Conservation (phyloP, 1,140 invertebrate species). For the Drosophila sp. region DNA sequence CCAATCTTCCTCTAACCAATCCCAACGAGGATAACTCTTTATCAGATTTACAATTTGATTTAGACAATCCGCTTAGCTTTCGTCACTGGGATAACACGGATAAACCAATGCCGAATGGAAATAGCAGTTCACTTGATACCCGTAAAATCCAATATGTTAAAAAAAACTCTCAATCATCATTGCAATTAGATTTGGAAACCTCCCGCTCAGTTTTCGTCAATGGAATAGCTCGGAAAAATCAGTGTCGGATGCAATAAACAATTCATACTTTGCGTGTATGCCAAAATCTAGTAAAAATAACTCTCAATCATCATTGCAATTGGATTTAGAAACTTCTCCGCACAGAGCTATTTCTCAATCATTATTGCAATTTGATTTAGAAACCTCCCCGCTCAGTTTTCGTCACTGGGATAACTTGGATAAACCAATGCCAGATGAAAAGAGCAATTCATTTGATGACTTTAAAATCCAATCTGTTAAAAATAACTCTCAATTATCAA, state of each 20-base stretch:
- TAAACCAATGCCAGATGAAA: constrained; percentile 18
- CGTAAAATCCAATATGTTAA: neutral
- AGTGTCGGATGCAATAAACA: constrained; percentile 14
- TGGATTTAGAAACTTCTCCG: constrained; percentile 27
- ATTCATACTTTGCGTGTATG: neutral
- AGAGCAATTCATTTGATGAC: neutral
- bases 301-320: neutral
- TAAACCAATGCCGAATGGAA: constrained; percentile 17
- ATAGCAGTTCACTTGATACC: constrained; percentile 1
- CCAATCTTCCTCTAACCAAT: neutral
- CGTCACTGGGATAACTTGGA: constrained; percentile 35
- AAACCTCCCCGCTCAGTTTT: constrained; percentile 23
- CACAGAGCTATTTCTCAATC: neutral
- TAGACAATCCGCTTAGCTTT: constrained; percentile 15
- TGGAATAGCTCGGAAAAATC: constrained; percentile 35
- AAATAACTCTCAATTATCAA: constrained; percentile 9
- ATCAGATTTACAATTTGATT: constrained; percentile 13
- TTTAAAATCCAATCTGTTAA: neutral
- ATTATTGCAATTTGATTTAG: constrained; percentile 8
- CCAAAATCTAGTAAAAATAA: neutral
- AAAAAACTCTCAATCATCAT: constrained; percentile 8
- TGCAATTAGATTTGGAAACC: neutral
- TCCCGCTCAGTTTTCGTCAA: constrained; percentile 30
- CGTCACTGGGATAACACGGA: constrained; percentile 37
- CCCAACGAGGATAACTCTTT: constrained; percentile 10